Base-by-base conservation (phyloP, 2,113 vertebrate genomes). In the Pangasianodon gigas region DNA sequence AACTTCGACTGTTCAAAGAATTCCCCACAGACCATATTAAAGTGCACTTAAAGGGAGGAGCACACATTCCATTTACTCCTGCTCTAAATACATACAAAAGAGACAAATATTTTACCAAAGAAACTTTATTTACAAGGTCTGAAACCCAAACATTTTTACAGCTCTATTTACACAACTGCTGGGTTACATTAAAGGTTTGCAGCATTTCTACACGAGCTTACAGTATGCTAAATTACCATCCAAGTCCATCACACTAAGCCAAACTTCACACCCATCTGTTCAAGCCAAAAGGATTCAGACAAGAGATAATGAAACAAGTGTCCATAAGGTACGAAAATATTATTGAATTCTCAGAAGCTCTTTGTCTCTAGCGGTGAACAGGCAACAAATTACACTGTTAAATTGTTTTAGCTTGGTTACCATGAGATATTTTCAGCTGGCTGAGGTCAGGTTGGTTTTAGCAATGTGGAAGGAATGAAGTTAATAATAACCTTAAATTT, bases 101-200 rank as follows among this genome's bases (percentile, higher is more conserved):
- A 13, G n/a, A 13, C 46, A 11, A 29, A 26, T 37, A 21, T 10
- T 16, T 26, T 51, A 89, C 13, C 19, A 74, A 62, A 91, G 1
- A 65, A 67, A 44, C 14, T 89, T 88, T 91, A 91, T 89, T 91
- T 91, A 89, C 85, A 91, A 14, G 54, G 51, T 85, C 46, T 75
- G 67, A 86, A 89, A 44, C 44, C 19, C 79, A 85, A 58, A 85
- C 13, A 37, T 91, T 87, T 91, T 89, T 88, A 91, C 90, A 91
- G 29, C 21, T 52, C 21, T 88, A 88, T 91, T 91, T 89, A 89
- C 89, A 87, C 65, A 58, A 74, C 80, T 84, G 41, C 80, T 58
- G 69, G 79, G 5, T 41, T 19, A 21, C 77, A 51, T 29, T 16
- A 80, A 80, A 52, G 46, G 46, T 26, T 29, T 48, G 24, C 54